Percentiles rank a stretch among this genome's conserved stretches.
Evolutionary conservation across 2,888 invertebrate genomes (phyloP).

Genomic region (Acleris cristana): DNA sequence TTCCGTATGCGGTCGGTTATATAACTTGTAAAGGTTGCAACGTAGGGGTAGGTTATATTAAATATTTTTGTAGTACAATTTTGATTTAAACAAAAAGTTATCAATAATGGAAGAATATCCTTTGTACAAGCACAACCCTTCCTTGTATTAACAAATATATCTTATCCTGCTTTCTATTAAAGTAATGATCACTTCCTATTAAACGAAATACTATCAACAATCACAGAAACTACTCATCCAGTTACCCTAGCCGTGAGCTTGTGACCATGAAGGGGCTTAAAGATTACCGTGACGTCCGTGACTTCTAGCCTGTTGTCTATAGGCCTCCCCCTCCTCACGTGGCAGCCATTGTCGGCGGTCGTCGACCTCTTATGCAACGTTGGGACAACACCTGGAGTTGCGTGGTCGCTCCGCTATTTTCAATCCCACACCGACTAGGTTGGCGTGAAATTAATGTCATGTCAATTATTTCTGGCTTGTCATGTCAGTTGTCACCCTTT

Average conservation of each 20-base stretch:
- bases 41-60: not conserved
- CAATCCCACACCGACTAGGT: constrained; percentile 30
- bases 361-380: constrained; percentile 66
- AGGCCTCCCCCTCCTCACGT: constrained; percentile 47
- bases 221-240: constrained; percentile 18
- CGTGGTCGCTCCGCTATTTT: constrained; percentile 47
- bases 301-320: constrained; percentile 57
- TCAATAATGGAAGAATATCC: too few relatives aligned
- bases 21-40: not conserved
- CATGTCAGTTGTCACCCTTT: constrained; percentile 8
- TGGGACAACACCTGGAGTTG: constrained; percentile 64
- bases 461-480: constrained; percentile 34
- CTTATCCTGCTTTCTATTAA: too few relatives aligned
- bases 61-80: too few relatives aligned
- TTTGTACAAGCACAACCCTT: too few relatives aligned
- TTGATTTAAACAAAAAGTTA: too few relatives aligned
- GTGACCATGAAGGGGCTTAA: constrained; percentile 42
- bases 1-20: not conserved
- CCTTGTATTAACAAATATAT: too few relatives aligned
- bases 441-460: constrained; percentile 41
- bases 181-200: not conserved
- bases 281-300: constrained; percentile 39
- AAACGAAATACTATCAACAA: constrained; percentile 6
- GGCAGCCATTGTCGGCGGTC: constrained; percentile 63
- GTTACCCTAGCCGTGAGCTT: constrained; percentile 35